phyloP scores from a whole-genome alignment of 2,888 invertebrate genomes.

The Cataglyphis cursor region DNA sequence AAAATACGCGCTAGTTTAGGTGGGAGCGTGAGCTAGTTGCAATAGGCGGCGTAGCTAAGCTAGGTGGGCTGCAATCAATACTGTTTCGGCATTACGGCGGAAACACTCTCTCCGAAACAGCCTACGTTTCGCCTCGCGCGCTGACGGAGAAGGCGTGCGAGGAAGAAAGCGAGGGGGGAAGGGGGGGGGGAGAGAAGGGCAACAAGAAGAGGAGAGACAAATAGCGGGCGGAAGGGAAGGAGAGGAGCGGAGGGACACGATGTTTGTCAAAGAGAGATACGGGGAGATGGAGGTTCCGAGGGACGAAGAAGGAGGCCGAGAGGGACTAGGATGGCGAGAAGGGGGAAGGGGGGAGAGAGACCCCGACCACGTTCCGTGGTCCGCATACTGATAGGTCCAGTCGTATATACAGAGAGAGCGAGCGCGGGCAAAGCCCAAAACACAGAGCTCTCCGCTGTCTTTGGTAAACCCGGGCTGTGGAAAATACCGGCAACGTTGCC shows the following conservation, averaged over 20 bases:
- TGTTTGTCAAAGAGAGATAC: constrained; percentile 58
- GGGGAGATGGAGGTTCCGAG: constrained; percentile 51
- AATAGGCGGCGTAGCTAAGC: constrained; percentile 80
- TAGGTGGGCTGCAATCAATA: constrained; percentile 86
- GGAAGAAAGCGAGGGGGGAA: constrained; percentile 63
- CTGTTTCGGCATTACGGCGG: constrained; percentile 86
- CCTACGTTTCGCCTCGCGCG: constrained; percentile 83
- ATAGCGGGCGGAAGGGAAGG: constrained; percentile 57
- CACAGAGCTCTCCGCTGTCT: constrained; percentile 79
- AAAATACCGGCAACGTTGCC: constrained; percentile 73
- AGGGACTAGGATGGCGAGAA: constrained; percentile 63
- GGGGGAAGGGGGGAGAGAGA: constrained; percentile 63
- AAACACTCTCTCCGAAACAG: constrained; percentile 85
- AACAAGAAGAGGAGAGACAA: constrained; percentile 58
- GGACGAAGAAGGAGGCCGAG: constrained; percentile 59
- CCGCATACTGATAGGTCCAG: constrained; percentile 86
- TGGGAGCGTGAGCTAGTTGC: constrained; percentile 66
- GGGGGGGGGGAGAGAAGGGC: constrained; percentile 65
- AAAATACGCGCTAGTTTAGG: constrained; percentile 70
- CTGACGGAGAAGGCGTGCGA: constrained; percentile 64
- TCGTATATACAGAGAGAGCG: constrained; percentile 75
- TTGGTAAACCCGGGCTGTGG: constrained; percentile 75
- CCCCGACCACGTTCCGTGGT: constrained; percentile 83
- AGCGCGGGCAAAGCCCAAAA: constrained; percentile 77
- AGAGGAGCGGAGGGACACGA: constrained; percentile 61